Percentiles rank a stretch among this genome's conserved stretches.
phyloP scores from a whole-genome alignment of 2,797 vertebrate genomes.

The Pangasius mekongensis region DNA sequence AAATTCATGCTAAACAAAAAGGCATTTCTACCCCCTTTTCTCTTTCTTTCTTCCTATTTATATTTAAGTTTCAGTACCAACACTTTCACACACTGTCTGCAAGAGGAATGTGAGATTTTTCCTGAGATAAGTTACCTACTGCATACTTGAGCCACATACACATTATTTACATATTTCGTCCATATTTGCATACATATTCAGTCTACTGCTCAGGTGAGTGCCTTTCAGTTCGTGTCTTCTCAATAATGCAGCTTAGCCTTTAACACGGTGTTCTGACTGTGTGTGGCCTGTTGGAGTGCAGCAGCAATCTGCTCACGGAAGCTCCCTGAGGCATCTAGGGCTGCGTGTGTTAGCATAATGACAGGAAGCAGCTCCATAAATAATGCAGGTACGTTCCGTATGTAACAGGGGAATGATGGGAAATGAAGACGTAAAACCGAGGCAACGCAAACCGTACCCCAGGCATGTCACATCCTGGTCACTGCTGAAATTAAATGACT shows the following conservation, averaged over 20 bases:
- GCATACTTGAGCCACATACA: not conserved
- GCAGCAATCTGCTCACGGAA: slow-evolving; percentile 66
- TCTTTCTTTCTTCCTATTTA: not conserved
- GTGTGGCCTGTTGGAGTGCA: slow-evolving; percentile 63
- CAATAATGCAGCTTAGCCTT: slow-evolving; percentile 73
- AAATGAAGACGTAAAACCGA: slow-evolving; percentile 50
- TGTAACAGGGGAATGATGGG: slow-evolving; percentile 49
- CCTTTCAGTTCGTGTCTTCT: slow-evolving; percentile 58
- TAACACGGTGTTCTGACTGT: slow-evolving; percentile 67
- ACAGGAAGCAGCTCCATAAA: slow-evolving; percentile 56
- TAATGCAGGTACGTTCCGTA: slow-evolving; percentile 58
- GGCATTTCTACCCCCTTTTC: not conserved
- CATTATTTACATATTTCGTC: not conserved
- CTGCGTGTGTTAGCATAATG: slow-evolving; percentile 45
- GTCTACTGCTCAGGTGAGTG: not conserved
- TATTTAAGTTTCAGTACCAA: not conserved
- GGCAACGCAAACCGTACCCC: not conserved
- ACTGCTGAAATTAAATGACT: not conserved
- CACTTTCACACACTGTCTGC: not conserved
- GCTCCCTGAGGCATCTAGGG: slow-evolving; percentile 30
- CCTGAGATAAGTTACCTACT: not conserved
- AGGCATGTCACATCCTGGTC: not conserved
- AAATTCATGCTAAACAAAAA: not conserved
- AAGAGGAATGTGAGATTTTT: not conserved
- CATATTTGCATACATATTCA: not conserved